Conservation (phyloP, 2,888 invertebrate species). For the Drosophila stalkeri region DNA sequence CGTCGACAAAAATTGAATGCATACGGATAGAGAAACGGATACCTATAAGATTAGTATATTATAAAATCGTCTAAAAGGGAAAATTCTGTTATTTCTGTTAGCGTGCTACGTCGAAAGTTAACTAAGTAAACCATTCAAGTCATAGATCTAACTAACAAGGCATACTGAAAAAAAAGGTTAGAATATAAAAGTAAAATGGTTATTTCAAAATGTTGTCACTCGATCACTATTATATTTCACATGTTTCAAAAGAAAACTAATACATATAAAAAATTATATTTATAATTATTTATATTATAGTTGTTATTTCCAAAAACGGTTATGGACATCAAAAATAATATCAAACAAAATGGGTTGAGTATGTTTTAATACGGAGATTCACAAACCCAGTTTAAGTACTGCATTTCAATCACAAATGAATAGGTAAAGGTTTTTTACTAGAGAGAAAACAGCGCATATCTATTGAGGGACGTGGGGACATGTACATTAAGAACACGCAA, state of each 20-base stretch:
- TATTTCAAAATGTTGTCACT: background rate
- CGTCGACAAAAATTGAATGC: too few species aligned
- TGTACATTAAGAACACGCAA: conserved; percentile 37
- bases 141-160: background rate
- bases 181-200: background rate
- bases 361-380: background rate
- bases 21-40: too few species aligned
- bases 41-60: too few species aligned
- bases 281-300: background rate
- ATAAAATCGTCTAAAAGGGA: too few species aligned
- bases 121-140: background rate
- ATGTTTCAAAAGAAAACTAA: background rate
- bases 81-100: background rate
- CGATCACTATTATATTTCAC: conserved; percentile 1
- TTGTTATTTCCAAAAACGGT: background rate
- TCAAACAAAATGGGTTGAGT: background rate
- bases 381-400: background rate
- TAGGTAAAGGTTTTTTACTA: conserved; percentile 36
- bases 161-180: background rate
- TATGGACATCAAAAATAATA: conserved; percentile 5
- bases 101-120: background rate
- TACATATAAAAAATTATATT: background rate
- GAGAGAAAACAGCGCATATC: conserved; percentile 40
- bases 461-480: conserved; percentile 20
- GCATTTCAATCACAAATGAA: background rate